These are phyloP conservation scores for Acinonyx jubatus DNA, from an alignment of 2,113 vertebrate species.

Conservation along the genomic window DNA sequence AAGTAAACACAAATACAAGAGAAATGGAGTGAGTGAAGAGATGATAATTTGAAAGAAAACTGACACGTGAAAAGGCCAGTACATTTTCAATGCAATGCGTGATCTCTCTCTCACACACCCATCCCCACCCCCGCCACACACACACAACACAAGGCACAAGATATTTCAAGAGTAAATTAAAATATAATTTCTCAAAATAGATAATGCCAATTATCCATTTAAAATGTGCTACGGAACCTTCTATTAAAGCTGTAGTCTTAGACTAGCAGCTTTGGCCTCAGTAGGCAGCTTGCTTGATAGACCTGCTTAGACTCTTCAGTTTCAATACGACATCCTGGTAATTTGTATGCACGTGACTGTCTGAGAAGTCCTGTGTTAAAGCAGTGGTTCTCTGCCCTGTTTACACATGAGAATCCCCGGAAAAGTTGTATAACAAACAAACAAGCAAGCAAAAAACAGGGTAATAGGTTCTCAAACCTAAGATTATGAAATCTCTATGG, in stretches of 20 bases:
- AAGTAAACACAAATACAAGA: neutral
- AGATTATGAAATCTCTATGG: neutral
- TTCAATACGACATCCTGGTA: neutral
- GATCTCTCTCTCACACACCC: neutral
- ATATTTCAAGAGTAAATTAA: neutral
- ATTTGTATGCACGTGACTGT: neutral
- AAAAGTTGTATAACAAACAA: neutral
- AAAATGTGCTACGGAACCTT: neutral
- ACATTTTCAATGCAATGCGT: neutral
- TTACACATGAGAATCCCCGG: neutral
- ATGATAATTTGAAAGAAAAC: neutral
- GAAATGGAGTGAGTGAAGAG: neutral
- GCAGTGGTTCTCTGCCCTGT: neutral
- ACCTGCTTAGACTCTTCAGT: neutral
- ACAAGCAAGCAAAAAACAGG: neutral
- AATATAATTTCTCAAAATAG: neutral
- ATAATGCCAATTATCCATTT: neutral
- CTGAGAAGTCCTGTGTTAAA: neutral
- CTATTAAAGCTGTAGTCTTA: neutral
- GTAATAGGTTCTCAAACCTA: neutral
- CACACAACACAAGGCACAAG: neutral
- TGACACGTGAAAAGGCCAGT: neutral
- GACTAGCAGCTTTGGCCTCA: neutral
- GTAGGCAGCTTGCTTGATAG: neutral
- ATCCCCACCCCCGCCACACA: neutral